These are phyloP conservation scores for Chelidonichthys spinosus DNA, from an alignment of 2,797 vertebrate species.

Conservation along the genomic window DNA sequence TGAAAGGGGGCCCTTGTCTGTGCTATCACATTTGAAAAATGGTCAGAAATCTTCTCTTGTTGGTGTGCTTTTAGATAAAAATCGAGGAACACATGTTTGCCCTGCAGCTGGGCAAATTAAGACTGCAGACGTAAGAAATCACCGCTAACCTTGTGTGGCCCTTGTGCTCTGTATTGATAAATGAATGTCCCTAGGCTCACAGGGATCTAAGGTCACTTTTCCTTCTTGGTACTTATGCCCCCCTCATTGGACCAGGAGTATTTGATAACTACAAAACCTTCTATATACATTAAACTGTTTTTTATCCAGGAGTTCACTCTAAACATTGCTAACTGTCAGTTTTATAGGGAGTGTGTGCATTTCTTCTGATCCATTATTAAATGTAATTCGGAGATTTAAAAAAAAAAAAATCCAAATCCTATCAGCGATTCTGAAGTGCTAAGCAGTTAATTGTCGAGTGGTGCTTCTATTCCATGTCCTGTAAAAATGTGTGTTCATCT, in stretches of 20 bases:
- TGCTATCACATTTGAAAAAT: constrained; percentile 60
- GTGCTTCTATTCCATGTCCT: constrained; percentile 38
- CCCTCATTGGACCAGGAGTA: constrained; percentile 21
- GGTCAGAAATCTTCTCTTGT: constrained; percentile 56
- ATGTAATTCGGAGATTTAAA: constrained; percentile 25
- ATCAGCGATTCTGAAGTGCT: constrained; percentile 28
- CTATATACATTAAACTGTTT: constrained; percentile 29
- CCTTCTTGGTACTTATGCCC: constrained; percentile 27
- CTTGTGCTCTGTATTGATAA: constrained; percentile 76
- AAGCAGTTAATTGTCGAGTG: constrained; percentile 17
- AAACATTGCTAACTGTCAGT: neutral
- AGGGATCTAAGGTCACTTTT: constrained; percentile 68
- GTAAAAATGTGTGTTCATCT: constrained; percentile 41
- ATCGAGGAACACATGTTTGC: constrained; percentile 77
- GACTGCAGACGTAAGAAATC: constrained; percentile 73
- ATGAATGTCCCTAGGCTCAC: constrained; percentile 66
- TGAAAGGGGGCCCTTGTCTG: constrained; percentile 64
- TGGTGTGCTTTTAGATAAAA: constrained; percentile 67
- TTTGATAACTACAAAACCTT: constrained; percentile 25
- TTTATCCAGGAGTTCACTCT: constrained; percentile 14
- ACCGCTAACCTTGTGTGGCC: constrained; percentile 71
- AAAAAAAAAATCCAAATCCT: constrained; percentile 49
- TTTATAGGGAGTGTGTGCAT: constrained; percentile 14
- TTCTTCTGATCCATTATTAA: constrained; percentile 32
- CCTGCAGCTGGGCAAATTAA: constrained; percentile 69